Evolutionary conservation across 2,797 vertebrate species (phyloP).

Genomic region (Eulemur albifrons): DNA sequence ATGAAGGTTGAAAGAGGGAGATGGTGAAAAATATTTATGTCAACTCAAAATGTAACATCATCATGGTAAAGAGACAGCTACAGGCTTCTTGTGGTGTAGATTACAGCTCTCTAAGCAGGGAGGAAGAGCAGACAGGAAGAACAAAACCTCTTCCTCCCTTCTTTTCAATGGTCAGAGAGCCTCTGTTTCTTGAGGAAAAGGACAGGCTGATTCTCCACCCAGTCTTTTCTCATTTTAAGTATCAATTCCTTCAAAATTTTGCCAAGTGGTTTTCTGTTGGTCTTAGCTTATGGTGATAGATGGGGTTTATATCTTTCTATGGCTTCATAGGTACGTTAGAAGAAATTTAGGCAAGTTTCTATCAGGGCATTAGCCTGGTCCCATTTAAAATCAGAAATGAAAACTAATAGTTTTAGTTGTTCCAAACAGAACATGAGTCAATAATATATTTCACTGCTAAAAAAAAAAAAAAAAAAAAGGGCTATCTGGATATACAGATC

Average conservation of each 20-base stretch:
- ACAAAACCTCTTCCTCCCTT: not conserved
- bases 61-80: not conserved
- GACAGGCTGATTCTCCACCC: not conserved
- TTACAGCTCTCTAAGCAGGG: not conserved
- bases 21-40: not conserved
- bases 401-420: slow-evolving; percentile 29
- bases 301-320: slow-evolving; percentile 1
- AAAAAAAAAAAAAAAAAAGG: no score
- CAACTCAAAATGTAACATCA: not conserved
- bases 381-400: slow-evolving; percentile 32
- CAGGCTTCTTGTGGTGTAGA: not conserved
- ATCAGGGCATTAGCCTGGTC: not conserved
- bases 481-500: not conserved
- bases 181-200: not conserved
- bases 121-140: not conserved
- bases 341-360: slow-evolving; percentile 18
- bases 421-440: not conserved
- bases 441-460: not conserved
- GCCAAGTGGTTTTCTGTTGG: not conserved
- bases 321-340: not conserved
- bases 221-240: not conserved
- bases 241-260: slow-evolving; percentile 22
- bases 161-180: not conserved
- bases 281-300: not conserved
- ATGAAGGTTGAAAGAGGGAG: not conserved